Evolutionary conservation across 2,797 vertebrate genomes (phyloP), one percentile per base, ranked within the genome.

Genomic region (Karalla daura): DNA sequence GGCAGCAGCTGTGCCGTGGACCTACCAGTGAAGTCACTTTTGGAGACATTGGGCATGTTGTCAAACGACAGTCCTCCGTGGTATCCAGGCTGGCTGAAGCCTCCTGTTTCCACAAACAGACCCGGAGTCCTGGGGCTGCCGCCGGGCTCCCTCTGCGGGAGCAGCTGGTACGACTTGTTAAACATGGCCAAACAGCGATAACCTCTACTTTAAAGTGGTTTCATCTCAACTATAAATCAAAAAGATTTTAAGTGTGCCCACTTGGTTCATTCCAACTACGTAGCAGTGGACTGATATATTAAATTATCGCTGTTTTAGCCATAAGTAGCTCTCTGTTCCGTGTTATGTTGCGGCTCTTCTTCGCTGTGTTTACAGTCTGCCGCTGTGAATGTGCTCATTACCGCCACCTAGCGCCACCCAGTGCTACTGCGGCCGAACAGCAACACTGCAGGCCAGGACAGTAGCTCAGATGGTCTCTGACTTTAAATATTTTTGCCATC

Each of bases 171-270:
- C 15, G 83, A 70, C 51, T 52, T 85, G 3, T 81, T 66, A 23
- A 95, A 94, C 95, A 96, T 95, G n/a, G n/a, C n/a, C n/a, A n/a
- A n/a, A n/a, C 11, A 32, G 14, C 3, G 1, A 3, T 32, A 39
- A 11, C 10, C 24, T 32, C 5, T 25, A 24, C 15, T 15, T 44
- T 70, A 50, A 41, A 20, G 3, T 2, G 7, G 23, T 5, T 14
- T 45, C 54, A 63, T 2, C 5, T 23, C 15, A 9, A 0, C 2
- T 33, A 5, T 18, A 40, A 35, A 1, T 47, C 12, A n/a, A n/a
- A n/a, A n/a, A n/a, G n/a, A n/a, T n/a, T n/a, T n/a, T n/a, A n/a
- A n/a, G n/a, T n/a, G n/a, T 47, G 44, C 0, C 11, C 4, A 7
- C 1, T 7, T 13, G 0, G 8, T 18, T 23, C 6, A 51, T 5